These are phyloP conservation scores for Camponotus floridanus DNA, from an alignment of 1,140 invertebrate species.

Conservation along the genomic window DNA sequence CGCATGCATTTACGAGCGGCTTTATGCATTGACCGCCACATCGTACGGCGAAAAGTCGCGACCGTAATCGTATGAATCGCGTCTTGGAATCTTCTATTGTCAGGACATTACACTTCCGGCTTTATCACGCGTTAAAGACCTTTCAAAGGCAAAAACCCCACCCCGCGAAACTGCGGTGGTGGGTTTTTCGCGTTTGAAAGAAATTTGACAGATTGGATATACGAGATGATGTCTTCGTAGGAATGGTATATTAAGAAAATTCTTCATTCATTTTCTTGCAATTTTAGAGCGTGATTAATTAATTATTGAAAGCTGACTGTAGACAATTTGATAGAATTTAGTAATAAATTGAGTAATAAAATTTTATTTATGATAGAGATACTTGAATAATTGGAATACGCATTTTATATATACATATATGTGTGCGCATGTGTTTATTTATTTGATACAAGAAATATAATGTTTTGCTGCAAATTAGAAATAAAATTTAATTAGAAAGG, in stretches of 20 bases:
- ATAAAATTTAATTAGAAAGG: too few species aligned
- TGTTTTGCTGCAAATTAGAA: too few species aligned
- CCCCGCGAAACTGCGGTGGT: neutral
- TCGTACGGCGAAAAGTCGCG: neutral
- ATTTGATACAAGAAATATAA: too few species aligned
- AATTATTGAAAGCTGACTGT: neutral
- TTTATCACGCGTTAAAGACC: neutral
- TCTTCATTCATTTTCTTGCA: neutral
- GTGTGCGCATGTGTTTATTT: too few species aligned
- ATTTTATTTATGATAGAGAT: too few species aligned
- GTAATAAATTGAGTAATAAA: too few species aligned
- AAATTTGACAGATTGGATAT: neutral
- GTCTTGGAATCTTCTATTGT: slow-evolving; percentile 16
- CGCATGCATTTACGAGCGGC: slow-evolving; percentile 55
- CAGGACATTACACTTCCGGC: slow-evolving; percentile 1
- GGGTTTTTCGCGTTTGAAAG: neutral
- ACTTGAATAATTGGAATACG: too few species aligned
- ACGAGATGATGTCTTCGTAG: neutral
- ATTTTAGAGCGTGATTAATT: neutral
- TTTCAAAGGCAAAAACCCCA: too few species aligned
- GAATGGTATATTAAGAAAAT: neutral
- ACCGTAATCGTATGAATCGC: slow-evolving; percentile 23
- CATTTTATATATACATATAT: too few species aligned
- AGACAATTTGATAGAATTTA: too few species aligned
- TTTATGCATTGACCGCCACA: slow-evolving; percentile 39